Base-by-base conservation (phyloP, 2,888 invertebrate species). In the Acanthosepion esculentum region DNA sequence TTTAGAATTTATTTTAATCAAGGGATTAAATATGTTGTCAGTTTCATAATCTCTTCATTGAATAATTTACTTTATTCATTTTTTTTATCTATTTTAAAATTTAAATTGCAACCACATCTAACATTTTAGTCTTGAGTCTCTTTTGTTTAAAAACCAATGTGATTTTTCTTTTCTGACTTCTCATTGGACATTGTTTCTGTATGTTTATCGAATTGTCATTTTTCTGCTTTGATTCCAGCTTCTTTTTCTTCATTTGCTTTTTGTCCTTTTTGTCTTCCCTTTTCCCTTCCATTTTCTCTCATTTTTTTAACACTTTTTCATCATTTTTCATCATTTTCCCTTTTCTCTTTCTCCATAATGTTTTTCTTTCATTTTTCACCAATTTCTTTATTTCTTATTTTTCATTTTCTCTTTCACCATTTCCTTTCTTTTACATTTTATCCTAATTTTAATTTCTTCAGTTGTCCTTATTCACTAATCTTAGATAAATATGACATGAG, bases 31-130 rank as follows among this genome's bases (percentile, higher is more conserved):
- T 33, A 12, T 78, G n/a, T n/a, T 78, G 78, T 78, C 78, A 78
- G n/a, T 78, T n/a, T n/a, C n/a, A 78, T 78, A 78, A 78, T 78
- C 78, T 78, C n/a, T 78, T 78, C 78, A 78, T 78, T 78, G 78
- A 78, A 78, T 33, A 15, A 78, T 78, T 78, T n/a, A n/a, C 18
- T 78, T 78, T 33, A 15, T 33, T 23, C 23, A 1, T 55, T 59
- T 94, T 26, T 26, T 48, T 91, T 59, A 0, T 59, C 5, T 59
- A 20, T 59, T 59, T 55, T 5, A 59, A 59, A 78, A 78, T 33
- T n/a, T 33, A 15, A 78, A 78, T n/a, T n/a, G 78, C 12, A n/a
- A n/a, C 78, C 18, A 23, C 33, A 33, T 33, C 10, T 78, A 78
- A n/a, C 15, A n/a, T n/a, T 78, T 78, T 78, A 15, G 78, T n/a